Evolutionary conservation across 92 coral and sea anemone species (phyloP), one percentile per base, ranked within the genome.

Genomic region (Scolanthus callimorphus): DNA sequence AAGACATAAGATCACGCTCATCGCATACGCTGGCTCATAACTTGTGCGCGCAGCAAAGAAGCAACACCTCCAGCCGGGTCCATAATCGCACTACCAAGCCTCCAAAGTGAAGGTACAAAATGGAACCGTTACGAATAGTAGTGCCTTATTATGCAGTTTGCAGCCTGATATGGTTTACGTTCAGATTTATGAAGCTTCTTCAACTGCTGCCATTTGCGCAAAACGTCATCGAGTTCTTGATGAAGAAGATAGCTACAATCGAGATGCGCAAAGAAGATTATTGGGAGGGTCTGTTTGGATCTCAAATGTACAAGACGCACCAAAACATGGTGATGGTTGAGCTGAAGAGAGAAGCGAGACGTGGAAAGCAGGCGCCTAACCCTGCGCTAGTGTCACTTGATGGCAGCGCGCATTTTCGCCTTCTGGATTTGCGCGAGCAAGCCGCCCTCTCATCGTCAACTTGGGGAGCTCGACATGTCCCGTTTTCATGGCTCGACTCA

Each of bases 401-500:
- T 57, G 97, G 96, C 24, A n/a, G n/a, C n/a, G 71, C 69, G 34
- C 17, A 64, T 31, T 67, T 65, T 41, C 85, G 70, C 17, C 79
- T 94, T 23, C 66, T 84, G 34, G 95, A 81, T 29, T 65, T 29
- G 80, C 76, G 62, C 70, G 69, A 29, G 83, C 80, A 17, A 72
- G 81, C 49, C 90, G 99, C 23, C 99, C 99, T 20, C 86, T 94
- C 10, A 85, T 94, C 13, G 73, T 94, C 31, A 94, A 89, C 70
- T 89, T 94, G 48, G 86, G 99, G 46, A 94, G 99, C 43, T 84
- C 85, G 61, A 84, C 94, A 38, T 94, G 99, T 65, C 99, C 99
- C 10, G 94, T 91, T 29, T 94, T 94, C 29, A 77, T 91, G 88
- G 88, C 89, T 34, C 80, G 86, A 61, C 71, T 78, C 79, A 73